Conservation (phyloP, 2,888 invertebrate species). For the Pegoplata infirma region DNA sequence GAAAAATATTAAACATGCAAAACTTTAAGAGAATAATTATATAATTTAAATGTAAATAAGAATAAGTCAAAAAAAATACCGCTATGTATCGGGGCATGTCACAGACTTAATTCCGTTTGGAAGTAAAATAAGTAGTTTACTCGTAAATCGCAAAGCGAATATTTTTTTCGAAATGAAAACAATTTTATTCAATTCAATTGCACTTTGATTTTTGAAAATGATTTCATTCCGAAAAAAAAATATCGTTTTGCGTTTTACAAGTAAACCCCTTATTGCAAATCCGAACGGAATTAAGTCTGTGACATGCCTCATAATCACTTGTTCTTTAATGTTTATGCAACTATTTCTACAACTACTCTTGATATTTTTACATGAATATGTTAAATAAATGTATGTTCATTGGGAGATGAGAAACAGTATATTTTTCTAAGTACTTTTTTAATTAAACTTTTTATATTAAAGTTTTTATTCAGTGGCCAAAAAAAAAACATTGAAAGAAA, state of each 20-base stretch:
- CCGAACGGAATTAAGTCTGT: too few species aligned
- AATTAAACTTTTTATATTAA: slow-evolving; percentile 62
- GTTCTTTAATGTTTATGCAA: neutral
- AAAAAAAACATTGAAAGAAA: slow-evolving; percentile 22
- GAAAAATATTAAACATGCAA: neutral
- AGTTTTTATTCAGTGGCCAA: neutral
- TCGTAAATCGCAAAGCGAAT: too few species aligned
- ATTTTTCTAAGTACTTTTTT: slow-evolving; percentile 39
- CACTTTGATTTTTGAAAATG: too few species aligned
- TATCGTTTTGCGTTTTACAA: too few species aligned
- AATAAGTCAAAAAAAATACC: neutral
- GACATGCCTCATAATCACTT: neutral
- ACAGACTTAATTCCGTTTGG: too few species aligned
- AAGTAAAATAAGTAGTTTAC: too few species aligned
- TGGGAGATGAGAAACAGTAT: slow-evolving; percentile 7
- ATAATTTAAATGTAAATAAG: neutral
- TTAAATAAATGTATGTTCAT: neutral
- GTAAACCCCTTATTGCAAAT: too few species aligned
- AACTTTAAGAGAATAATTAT: too few species aligned
- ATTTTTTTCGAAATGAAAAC: too few species aligned
- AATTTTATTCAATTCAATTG: too few species aligned
- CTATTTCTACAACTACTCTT: neutral
- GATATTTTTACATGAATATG: neutral
- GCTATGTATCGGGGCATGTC: too few species aligned
- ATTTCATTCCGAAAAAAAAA: too few species aligned